Base-by-base conservation (phyloP, 2,113 vertebrate genomes). In the Forbesichthys papilliferus region DNA sequence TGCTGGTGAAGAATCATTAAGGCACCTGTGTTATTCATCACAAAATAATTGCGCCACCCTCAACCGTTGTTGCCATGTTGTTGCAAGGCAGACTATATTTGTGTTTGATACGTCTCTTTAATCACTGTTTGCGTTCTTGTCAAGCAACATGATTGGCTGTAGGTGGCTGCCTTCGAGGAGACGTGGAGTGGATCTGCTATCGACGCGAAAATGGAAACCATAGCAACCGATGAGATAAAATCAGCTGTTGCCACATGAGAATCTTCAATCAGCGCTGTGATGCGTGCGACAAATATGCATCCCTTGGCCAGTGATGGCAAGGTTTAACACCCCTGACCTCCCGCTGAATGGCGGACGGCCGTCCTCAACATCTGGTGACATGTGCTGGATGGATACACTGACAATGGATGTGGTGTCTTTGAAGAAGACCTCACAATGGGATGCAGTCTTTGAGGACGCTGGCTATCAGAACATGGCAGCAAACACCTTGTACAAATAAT, bases 1-100 rank as follows among this genome's bases (percentile, higher is more conserved):
- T 71, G 66, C 77, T 68, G 76, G 65, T 53, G 73, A 20, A 49
- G 51, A 80, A 74, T 77, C 71, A 77, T 66, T 78, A 74, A 74
- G 75, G 65, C 69, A 11, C 18, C 67, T 64, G 7, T 0, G 3
- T 74, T 57, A 11, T 51, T 67, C 71, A 71, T 54, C 46, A 20
- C 72, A 13, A 20, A 73, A 58, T 67, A 61, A 68, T 61, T 53
- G 56, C 49, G 7, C 58, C 60, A 64, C 55, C 14, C 76, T 27
- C 72, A 1, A 13, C 64, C 27, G 27, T 27, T 27, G 27, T 34
- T 53, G 70, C 48, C 5, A 5, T n/a, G 13, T 42, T 13, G 51
- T 3, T 55, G 54, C 47, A 70, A 62, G 9, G 14, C 27, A 1
- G 0, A 66, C 12, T 11, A 33, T 61, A 58, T 69, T 64, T 83